phyloP scores from a whole-genome alignment of 2,797 vertebrate species.

The Falco concolor region DNA sequence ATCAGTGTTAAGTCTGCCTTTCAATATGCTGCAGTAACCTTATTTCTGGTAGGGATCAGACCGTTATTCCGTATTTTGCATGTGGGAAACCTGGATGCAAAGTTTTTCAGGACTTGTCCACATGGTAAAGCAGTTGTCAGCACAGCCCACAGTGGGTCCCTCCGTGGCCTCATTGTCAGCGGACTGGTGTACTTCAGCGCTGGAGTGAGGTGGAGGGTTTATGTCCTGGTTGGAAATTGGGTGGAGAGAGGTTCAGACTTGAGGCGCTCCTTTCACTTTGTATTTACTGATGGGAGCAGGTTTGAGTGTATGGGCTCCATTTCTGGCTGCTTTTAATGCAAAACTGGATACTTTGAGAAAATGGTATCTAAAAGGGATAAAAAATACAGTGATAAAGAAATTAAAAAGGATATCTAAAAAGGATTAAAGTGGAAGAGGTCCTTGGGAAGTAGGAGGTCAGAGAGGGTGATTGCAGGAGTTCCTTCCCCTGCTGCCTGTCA shows the following conservation, averaged over 20 bases:
- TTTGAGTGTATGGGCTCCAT: not conserved
- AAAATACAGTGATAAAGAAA: not conserved
- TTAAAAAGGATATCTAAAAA: not conserved
- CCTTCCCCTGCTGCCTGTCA: not conserved
- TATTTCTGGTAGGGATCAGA: not conserved
- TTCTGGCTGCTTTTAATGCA: not conserved
- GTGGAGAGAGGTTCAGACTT: not conserved
- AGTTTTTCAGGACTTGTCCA: not conserved
- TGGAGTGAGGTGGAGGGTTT: not conserved
- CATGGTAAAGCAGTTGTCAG: not conserved
- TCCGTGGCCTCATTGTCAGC: not conserved
- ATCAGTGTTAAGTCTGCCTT: not conserved
- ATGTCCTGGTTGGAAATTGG: rapidly evolving
- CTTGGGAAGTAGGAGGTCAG: not conserved
- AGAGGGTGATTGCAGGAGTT: not conserved
- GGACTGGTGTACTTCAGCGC: not conserved
- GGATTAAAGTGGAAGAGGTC: not conserved
- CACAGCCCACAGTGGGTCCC: not conserved
- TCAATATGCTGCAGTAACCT: not conserved
- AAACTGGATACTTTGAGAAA: not conserved
- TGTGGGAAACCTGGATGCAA: not conserved
- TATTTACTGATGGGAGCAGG: not conserved
- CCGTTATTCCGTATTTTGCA: not conserved
- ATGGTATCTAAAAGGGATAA: not conserved
- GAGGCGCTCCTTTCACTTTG: not conserved